phyloP scores from a whole-genome alignment of 1,140 invertebrate genomes.

The Orius insidiosus region DNA sequence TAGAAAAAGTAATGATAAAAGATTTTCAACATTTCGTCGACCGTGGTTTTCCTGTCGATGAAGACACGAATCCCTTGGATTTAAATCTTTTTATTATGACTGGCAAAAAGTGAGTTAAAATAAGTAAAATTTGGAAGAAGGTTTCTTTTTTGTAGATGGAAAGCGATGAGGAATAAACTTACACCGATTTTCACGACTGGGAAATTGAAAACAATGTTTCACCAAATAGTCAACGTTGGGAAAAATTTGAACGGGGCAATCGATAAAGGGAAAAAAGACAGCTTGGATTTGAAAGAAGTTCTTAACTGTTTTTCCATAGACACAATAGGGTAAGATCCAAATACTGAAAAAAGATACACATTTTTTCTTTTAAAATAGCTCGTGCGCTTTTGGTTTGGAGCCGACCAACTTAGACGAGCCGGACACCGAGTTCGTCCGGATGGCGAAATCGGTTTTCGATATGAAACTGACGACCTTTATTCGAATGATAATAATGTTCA shows the following conservation, averaged over 20 bases:
- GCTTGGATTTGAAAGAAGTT: slow-evolving; percentile 34
- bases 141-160: slow-evolving; percentile 29
- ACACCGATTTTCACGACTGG: slow-evolving; percentile 43
- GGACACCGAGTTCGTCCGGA: slow-evolving; percentile 31
- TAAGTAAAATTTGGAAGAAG: too few relatives aligned
- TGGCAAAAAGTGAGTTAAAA: slow-evolving; percentile 25
- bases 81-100: slow-evolving; percentile 18
- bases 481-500: neutral
- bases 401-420: slow-evolving; percentile 33
- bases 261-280: slow-evolving; percentile 14
- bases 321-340: slow-evolving; percentile 33
- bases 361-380: slow-evolving; percentile 8
- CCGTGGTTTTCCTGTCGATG: slow-evolving; percentile 24
- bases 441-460: slow-evolving; percentile 20
- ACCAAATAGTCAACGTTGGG: neutral
- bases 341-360: neutral
- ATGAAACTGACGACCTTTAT: slow-evolving; percentile 9
- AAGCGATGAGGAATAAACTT: slow-evolving; percentile 35
- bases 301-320: slow-evolving; percentile 37
- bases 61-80: slow-evolving; percentile 17
- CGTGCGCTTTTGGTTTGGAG: slow-evolving; percentile 36
- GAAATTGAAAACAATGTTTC: slow-evolving; percentile 25
- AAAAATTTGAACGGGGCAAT: slow-evolving; percentile 19
- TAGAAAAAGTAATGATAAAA: slow-evolving; percentile 30
- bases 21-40: slow-evolving; percentile 33